Conservation (phyloP, 2,888 invertebrate species). For the Cosmorhoe ocellata region DNA sequence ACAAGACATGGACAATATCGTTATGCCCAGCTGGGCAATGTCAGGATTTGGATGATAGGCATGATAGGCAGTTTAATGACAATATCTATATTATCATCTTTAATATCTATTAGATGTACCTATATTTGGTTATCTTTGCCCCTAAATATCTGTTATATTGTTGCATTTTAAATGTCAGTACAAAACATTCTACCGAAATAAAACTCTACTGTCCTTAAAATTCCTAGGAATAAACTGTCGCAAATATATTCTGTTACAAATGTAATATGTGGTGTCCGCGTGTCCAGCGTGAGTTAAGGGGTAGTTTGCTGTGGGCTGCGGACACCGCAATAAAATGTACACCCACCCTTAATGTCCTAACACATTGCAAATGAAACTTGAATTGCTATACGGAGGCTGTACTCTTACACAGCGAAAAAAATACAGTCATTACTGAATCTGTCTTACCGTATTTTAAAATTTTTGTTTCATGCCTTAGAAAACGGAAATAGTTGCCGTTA, state of each 20-base stretch:
- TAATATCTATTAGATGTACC: no score
- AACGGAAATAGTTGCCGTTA: no score
- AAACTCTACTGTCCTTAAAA: conserved; percentile 15
- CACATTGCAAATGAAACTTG: conserved; percentile 38
- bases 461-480: not conserved
- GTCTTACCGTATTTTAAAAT: not conserved
- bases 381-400: conserved; percentile 28
- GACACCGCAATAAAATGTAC: conserved; percentile 59
- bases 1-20: no score
- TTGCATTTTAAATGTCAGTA: no score
- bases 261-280: conserved; percentile 35
- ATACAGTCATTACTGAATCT: conserved; percentile 1
- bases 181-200: no score
- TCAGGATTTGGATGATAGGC: no score
- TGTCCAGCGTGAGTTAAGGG: conserved; percentile 45
- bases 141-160: no score
- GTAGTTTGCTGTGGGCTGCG: conserved; percentile 46
- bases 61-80: no score
- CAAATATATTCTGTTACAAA: conserved; percentile 36
- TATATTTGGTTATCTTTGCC: no score
- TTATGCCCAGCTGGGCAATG: no score
- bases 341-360: conserved; percentile 49
- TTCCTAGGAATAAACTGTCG: conserved; percentile 27
- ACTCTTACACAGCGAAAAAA: conserved; percentile 4
- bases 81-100: no score